Evolutionary conservation across 1,140 invertebrate genomes (phyloP), one percentile per base, ranked within the genome.

Genomic region (Eurosta solidaginis): DNA sequence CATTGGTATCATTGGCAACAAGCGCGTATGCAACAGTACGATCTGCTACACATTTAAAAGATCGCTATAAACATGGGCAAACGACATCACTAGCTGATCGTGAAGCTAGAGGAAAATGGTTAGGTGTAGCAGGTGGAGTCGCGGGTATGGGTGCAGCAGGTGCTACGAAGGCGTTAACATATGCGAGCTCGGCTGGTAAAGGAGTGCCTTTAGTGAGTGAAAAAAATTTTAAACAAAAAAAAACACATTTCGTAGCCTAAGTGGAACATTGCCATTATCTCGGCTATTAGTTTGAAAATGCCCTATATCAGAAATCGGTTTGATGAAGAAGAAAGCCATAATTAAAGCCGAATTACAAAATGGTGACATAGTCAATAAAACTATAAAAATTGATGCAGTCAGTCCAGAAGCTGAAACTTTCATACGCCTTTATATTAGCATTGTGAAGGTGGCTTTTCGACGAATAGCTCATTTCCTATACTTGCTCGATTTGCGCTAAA

Each of bases 21-120:
- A 84, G 81, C 1, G 81, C 79, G 1, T 87, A 84, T 78, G 50
- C 80, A 14, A 78, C 82, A 3, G 44, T 81, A 22, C 82, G 84
- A 4, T 83, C 85, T 0, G 76, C 79, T 14, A 54, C 25, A 4
- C 79, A 47, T 33, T 63, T 87, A 47, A 52, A 54, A 1, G 83
- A 85, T 83, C 84, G 85, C 42, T 79, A 75, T 74, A 77, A 74
- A 29, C 85, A 87, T 20, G 85, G 87, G 47, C 85, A 87, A 59
- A 82, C 84, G 0, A 87, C 84, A 9, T 82, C 36, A 49, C 75
- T 87, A 7, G 54, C 79, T 1, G 78, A 87, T 74, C 79, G 81
- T 1, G 52, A 81, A 40, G 82, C 85, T 1, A 81, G 85, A 14
- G 78, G 74, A 2, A 79, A 81, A 59, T 87, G 83, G 83, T 12